These are phyloP conservation scores for Girardinichthys multiradiatus DNA, from an alignment of 2,113 vertebrate species.

Conservation along the genomic window DNA sequence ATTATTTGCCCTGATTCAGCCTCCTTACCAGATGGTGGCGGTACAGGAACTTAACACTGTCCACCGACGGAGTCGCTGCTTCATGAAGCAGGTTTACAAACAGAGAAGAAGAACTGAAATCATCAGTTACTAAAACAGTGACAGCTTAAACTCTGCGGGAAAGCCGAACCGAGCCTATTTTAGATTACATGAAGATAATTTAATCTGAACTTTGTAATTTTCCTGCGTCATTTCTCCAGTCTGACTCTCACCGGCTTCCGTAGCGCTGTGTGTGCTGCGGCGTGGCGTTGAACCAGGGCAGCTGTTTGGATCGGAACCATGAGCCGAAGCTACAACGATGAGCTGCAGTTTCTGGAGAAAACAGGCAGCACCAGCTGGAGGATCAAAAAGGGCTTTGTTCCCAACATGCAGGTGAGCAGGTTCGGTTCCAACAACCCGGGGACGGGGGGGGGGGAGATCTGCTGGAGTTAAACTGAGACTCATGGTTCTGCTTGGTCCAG, in stretches of 20 bases:
- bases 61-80: neutral
- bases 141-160: neutral
- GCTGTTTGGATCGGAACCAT: constrained; percentile 63
- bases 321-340: constrained; percentile 96
- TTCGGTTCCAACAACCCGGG: neutral
- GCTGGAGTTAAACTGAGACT: neutral
- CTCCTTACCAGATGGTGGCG: neutral
- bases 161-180: neutral
- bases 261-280: neutral
- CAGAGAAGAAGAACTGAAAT: neutral
- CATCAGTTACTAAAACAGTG: neutral
- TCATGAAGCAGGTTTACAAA: neutral
- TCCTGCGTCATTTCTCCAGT: neutral
- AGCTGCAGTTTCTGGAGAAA: constrained; percentile 94
- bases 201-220: neutral
- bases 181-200: neutral
- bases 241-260: constrained; percentile 24
- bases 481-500: neutral
- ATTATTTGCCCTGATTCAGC: too few relatives aligned
- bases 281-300: neutral
- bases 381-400: constrained; percentile 96
- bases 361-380: constrained; percentile 90
- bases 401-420: constrained; percentile 92
- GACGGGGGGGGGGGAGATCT: neutral
- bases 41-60: neutral